A percentile compares a stretch with the other conserved stretches of the same genome.
phyloP scores from a whole-genome alignment of 2,113 vertebrate genomes.

The Callaeas wilsoni region DNA sequence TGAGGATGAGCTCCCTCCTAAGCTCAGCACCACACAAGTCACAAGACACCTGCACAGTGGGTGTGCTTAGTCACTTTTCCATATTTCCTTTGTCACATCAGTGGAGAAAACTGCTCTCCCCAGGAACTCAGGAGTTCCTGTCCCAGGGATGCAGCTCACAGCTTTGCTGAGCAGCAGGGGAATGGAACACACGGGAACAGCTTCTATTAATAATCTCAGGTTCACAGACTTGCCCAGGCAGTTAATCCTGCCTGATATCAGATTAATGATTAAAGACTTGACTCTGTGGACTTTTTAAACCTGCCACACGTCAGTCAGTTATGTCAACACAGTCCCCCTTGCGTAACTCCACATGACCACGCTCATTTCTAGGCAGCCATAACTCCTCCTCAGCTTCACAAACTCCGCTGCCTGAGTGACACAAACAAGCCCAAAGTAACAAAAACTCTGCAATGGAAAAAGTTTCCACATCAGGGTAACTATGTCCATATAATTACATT shows the following conservation, averaged over 20 bases:
- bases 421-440: background rate
- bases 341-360: background rate
- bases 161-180: background rate
- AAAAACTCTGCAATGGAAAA: background rate
- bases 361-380: background rate
- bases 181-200: background rate
- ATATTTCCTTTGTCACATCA: background rate
- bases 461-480: background rate
- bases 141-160: background rate
- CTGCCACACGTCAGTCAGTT: conserved; percentile 23
- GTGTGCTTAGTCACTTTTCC: background rate
- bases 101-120: background rate
- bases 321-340: background rate
- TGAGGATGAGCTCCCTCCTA: background rate
- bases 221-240: conserved; percentile 16
- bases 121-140: background rate
- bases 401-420: background rate
- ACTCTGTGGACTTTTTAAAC: background rate
- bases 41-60: background rate
- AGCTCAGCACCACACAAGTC: background rate
- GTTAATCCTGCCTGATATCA: conserved; percentile 20
- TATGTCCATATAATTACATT: background rate
- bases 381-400: background rate
- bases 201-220: background rate
- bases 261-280: conserved; percentile 56